Conservation (phyloP, 2,888 invertebrate genomes). For the Therioaphis trifolii region DNA sequence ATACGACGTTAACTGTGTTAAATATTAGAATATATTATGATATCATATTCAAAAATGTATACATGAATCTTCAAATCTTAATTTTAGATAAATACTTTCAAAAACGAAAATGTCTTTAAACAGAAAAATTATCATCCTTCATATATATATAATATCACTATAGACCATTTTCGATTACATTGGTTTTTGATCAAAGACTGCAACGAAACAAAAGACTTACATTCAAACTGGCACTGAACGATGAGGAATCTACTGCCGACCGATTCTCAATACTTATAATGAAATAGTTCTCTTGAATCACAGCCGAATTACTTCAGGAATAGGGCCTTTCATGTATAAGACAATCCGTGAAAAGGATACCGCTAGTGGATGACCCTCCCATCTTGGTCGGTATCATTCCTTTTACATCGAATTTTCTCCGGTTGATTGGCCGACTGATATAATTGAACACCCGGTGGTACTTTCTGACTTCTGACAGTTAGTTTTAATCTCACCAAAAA, state of each 20-base stretch:
- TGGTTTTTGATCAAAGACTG: constrained; percentile 33
- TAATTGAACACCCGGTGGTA: constrained; percentile 43
- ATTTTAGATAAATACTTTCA: too few relatives aligned
- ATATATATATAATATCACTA: background rate
- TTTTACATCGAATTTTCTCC: constrained; percentile 59
- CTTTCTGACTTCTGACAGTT: constrained; percentile 52
- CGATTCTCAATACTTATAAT: constrained; percentile 49
- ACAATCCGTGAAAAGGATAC: constrained; percentile 59
- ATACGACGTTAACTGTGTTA: too few relatives aligned
- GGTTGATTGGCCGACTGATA: constrained; percentile 56
- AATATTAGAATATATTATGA: too few relatives aligned
- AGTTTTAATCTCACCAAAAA: constrained; percentile 56
- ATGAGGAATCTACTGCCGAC: background rate
- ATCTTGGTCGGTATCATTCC: constrained; percentile 41
- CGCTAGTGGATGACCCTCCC: background rate
- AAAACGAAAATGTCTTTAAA: background rate
- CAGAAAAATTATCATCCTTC: background rate
- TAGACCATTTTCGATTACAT: constrained; percentile 29
- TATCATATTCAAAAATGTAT: too few relatives aligned
- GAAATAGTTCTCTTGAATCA: constrained; percentile 55
- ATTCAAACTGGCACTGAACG: background rate
- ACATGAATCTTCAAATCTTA: too few relatives aligned
- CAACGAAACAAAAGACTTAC: constrained; percentile 28
- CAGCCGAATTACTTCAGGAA: constrained; percentile 38
- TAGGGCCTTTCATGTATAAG: constrained; percentile 56